phyloP scores from a whole-genome alignment of 2,888 invertebrate species.

The Pollenia angustigena region DNA sequence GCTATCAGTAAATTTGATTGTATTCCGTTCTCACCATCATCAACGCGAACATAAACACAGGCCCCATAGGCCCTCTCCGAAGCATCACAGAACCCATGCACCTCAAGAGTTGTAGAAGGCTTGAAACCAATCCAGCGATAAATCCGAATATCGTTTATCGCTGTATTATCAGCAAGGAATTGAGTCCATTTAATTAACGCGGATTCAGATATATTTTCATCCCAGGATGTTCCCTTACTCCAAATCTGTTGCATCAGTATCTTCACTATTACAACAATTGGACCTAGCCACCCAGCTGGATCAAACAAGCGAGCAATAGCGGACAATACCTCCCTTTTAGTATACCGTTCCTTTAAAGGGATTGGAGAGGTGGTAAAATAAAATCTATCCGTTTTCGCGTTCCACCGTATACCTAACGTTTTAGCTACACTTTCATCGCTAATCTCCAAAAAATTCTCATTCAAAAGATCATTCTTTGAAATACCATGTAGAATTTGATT shows the following conservation, averaged over 20 bases:
- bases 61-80: conserved; percentile 45
- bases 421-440: neutral
- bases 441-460: conserved; percentile 10
- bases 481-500: neutral
- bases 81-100: conserved; percentile 67
- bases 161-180: neutral
- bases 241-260: conserved; percentile 24
- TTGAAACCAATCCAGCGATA: neutral
- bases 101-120: neutral
- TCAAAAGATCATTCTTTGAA: neutral
- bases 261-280: neutral
- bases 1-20: conserved; percentile 11
- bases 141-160: conserved; percentile 1
- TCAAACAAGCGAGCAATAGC: conserved; percentile 21
- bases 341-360: neutral
- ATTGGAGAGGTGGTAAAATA: neutral
- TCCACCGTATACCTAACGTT: conserved; percentile 19
- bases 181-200: neutral
- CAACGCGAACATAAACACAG: neutral
- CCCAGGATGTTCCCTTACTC: conserved; percentile 5
- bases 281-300: conserved; percentile 17
- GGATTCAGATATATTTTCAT: neutral
- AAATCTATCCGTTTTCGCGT: neutral
- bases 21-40: neutral
- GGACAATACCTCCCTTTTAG: conserved; percentile 9